A percentile compares a stretch with the other conserved stretches of the same genome.
Evolutionary conservation across 2,888 invertebrate species (phyloP).

Genomic region (Brachypalpus laphriformis): DNA sequence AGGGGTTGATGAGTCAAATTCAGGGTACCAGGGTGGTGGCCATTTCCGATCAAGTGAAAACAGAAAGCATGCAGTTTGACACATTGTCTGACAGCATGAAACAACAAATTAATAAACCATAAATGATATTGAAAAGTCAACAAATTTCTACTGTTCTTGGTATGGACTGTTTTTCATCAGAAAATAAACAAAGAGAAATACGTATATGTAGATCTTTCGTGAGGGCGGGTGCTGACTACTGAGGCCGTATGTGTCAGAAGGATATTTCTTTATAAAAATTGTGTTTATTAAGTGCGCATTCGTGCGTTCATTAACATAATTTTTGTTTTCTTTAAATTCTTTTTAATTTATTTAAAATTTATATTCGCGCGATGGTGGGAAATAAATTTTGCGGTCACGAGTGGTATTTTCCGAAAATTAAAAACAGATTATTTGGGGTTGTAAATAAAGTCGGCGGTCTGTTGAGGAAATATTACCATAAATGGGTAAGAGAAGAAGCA

Average conservation of each 20-base stretch:
- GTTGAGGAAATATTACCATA: neutral
- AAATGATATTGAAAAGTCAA: constrained; percentile 43
- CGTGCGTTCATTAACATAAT: constrained; percentile 44
- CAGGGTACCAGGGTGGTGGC: neutral
- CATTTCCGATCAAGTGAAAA: constrained; percentile 27
- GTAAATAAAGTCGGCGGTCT: constrained; percentile 13
- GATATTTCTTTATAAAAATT: constrained; percentile 12
- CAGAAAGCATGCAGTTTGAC: constrained; percentile 34
- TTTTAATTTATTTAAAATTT: constrained; percentile 35
- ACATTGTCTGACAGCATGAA: constrained; percentile 26
- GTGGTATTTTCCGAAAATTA: neutral
- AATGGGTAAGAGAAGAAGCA: neutral
- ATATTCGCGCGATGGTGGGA: constrained; percentile 13
- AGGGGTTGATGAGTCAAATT: constrained; percentile 11
- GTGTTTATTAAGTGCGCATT: constrained; percentile 30
- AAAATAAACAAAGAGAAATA: constrained; percentile 22
- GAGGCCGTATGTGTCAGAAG: constrained; percentile 14
- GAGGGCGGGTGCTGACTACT: constrained; percentile 8
- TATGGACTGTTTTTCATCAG: neutral
- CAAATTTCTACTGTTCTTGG: constrained; percentile 12
- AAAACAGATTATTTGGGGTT: constrained; percentile 2
- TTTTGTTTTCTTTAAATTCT: neutral
- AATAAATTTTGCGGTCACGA: neutral
- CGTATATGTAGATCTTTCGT: neutral
- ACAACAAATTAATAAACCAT: constrained; percentile 44